These are phyloP conservation scores for Alexandromys fortis DNA, from an alignment of 2,113 vertebrate genomes.

Conservation along the genomic window DNA sequence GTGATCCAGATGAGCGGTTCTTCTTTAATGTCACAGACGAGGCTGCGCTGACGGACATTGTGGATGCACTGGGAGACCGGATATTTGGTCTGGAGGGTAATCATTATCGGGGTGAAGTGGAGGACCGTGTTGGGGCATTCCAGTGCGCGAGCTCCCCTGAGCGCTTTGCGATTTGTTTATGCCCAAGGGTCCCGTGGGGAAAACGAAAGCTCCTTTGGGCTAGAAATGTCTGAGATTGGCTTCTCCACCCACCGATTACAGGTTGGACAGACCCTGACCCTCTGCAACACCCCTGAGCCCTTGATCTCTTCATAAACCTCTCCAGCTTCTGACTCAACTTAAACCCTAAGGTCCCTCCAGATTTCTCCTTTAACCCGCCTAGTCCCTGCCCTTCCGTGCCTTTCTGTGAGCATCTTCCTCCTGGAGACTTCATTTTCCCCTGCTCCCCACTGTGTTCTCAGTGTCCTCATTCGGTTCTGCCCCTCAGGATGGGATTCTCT, in stretches of 20 bases:
- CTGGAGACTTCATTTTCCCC: not conserved
- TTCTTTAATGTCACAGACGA: constrained; percentile 98
- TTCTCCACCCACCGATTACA: constrained; percentile 93
- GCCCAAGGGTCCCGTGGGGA: constrained; percentile 91
- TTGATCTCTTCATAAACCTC: not conserved
- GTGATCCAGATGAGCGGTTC: constrained; percentile 94
- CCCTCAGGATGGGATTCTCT: constrained; percentile 93
- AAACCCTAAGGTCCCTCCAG: not conserved
- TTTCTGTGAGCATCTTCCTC: not conserved
- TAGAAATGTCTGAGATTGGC: constrained; percentile 98
- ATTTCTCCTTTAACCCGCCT: not conserved
- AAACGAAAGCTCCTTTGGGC: constrained; percentile 95
- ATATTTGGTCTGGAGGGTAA: constrained; percentile 97
- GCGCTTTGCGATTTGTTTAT: not conserved
- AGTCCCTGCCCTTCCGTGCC: not conserved
- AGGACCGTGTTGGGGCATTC: not conserved
- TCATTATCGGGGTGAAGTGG: not conserved
- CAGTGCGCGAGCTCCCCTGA: not conserved
- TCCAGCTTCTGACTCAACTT: not conserved
- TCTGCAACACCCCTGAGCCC: not conserved
- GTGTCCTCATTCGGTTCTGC: not conserved
- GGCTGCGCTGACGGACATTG: constrained; percentile 96
- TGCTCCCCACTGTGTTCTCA: not conserved
- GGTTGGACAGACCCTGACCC: constrained; percentile 83
- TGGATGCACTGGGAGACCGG: constrained; percentile 94